A percentile compares a stretch with the other conserved stretches of the same genome.
Conservation (phyloP, 2,888 invertebrate species). For the Agelastica alni region DNA sequence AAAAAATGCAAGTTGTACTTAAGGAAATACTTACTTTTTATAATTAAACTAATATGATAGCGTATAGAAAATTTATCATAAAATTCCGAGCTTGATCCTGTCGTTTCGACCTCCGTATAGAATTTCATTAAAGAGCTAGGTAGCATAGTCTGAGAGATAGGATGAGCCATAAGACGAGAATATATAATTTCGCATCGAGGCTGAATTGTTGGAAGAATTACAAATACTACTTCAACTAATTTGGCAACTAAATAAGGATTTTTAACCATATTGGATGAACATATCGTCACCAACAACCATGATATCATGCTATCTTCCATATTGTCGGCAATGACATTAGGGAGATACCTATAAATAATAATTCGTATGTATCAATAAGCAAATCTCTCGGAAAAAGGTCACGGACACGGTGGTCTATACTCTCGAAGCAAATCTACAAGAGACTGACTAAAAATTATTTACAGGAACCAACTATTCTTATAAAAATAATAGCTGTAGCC, state of each 20-base stretch:
- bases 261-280: conserved; percentile 86
- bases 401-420: no score
- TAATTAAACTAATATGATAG: conserved; percentile 95
- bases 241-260: conserved; percentile 98
- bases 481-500: no score
- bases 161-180: conserved; percentile 84
- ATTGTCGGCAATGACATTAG: conserved; percentile 73
- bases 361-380: no score
- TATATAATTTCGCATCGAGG: conserved; percentile 62
- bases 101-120: conserved; percentile 97
- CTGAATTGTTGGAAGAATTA: conserved; percentile 73
- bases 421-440: no score
- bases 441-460: no score
- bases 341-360: conserved; percentile 67
- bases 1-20: no score
- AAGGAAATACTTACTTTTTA: conserved; percentile 68
- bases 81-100: conserved; percentile 97
- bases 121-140: conserved; percentile 96
- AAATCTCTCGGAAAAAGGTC: no score
- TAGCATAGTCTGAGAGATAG: conserved; percentile 77
- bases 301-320: conserved; percentile 84
- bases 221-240: conserved; percentile 87
- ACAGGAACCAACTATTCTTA: no score
- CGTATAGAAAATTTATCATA: conserved; percentile 99
- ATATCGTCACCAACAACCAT: conserved; percentile 87